These are phyloP conservation scores for Euglossa dilemma DNA, from an alignment of 1,140 invertebrate species.

Conservation along the genomic window DNA sequence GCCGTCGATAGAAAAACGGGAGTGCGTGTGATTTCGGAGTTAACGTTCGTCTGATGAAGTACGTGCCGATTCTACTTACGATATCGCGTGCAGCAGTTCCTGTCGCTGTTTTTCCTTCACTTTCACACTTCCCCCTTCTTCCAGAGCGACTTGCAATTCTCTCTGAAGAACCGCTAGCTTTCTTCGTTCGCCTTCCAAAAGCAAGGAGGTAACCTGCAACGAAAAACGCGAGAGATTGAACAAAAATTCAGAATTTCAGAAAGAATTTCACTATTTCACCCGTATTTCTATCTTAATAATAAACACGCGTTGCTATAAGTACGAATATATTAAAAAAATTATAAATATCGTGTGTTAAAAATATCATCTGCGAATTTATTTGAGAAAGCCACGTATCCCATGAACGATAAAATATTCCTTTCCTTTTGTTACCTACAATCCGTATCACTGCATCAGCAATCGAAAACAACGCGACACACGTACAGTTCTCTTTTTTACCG, in stretches of 20 bases:
- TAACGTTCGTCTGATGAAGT: background rate
- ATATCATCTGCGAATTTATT: too few relatives aligned
- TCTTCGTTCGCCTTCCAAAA: conserved; percentile 87
- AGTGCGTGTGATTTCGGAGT: background rate
- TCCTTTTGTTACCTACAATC: background rate
- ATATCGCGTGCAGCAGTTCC: conserved; percentile 86
- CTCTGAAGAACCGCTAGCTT: conserved; percentile 86
- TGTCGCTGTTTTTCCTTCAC: conserved; percentile 87
- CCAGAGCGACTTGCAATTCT: conserved; percentile 85
- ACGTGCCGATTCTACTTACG: conserved; percentile 81
- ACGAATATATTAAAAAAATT: too few relatives aligned
- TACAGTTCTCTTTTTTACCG: conserved; percentile 24
- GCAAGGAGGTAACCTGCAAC: conserved; percentile 86
- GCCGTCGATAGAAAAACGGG: background rate
- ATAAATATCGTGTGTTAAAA: too few relatives aligned
- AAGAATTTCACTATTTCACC: background rate
- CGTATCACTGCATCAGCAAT: background rate
- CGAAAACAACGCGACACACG: background rate
- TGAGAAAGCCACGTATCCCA: too few relatives aligned
- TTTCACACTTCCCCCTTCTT: conserved; percentile 86
- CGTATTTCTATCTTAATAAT: too few relatives aligned
- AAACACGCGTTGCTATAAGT: background rate
- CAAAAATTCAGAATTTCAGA: background rate
- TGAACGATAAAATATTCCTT: background rate
- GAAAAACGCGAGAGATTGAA: background rate